phyloP scores from a whole-genome alignment of 2,113 vertebrate genomes.

The Amazona guildingii region DNA sequence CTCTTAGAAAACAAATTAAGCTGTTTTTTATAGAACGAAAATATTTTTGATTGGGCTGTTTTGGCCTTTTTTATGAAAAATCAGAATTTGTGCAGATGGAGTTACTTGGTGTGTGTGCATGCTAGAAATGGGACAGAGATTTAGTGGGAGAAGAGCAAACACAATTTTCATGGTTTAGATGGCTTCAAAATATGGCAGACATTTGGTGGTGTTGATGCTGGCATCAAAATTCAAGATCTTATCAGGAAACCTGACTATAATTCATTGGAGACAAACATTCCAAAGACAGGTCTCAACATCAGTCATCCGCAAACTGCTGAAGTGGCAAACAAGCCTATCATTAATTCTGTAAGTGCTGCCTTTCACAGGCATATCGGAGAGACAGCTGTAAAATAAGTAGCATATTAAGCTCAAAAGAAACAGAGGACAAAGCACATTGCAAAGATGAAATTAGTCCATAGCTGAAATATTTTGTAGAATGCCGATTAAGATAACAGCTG shows the following conservation, averaged over 20 bases:
- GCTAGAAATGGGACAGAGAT: background rate
- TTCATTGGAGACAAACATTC: background rate
- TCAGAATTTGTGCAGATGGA: background rate
- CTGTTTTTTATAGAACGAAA: background rate
- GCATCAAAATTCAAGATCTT: background rate
- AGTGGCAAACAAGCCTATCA: background rate
- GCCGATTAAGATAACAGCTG: background rate
- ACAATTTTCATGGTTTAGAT: background rate
- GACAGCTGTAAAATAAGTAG: background rate
- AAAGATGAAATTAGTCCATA: background rate
- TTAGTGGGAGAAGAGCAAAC: background rate
- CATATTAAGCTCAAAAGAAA: background rate
- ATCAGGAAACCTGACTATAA: background rate
- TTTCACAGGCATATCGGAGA: background rate
- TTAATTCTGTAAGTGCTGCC: background rate
- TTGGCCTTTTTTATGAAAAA: background rate
- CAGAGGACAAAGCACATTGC: background rate
- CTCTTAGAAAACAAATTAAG: background rate
- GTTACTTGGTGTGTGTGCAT: background rate
- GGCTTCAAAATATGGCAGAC: background rate
- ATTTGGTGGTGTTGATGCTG: background rate
- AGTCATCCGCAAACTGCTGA: background rate
- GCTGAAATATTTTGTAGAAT: background rate
- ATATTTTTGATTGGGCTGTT: background rate
- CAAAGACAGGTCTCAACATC: background rate